Evolutionary conservation across 2,113 vertebrate species (phyloP).

Genomic region (Oreochromis aureus): DNA sequence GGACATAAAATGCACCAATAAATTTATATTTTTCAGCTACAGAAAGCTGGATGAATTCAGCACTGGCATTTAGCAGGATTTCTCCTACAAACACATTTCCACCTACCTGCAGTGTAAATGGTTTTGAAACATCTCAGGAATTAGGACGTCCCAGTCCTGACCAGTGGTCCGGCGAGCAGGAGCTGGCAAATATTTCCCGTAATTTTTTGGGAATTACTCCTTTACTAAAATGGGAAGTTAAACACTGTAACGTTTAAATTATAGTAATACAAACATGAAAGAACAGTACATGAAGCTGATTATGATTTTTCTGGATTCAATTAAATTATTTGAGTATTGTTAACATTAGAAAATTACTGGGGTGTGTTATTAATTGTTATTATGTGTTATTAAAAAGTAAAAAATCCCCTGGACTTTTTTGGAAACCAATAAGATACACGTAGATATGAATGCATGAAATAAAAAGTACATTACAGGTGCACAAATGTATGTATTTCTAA

Average conservation of each 20-base stretch:
- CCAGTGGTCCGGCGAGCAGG: fast-evolving
- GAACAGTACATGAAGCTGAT: background rate
- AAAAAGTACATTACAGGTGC: background rate
- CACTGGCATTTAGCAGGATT: too few species aligned
- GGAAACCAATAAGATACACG: background rate
- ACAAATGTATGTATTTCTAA: background rate
- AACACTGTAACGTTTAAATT: background rate
- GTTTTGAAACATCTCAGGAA: background rate
- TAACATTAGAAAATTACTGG: background rate
- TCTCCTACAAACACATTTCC: background rate
- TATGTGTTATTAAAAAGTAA: background rate
- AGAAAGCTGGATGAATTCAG: background rate
- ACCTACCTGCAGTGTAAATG: background rate
- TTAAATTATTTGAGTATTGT: background rate
- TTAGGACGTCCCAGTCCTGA: background rate
- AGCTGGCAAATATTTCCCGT: background rate
- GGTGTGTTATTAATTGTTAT: too few species aligned
- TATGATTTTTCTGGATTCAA: background rate
- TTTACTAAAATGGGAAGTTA: background rate
- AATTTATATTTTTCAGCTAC: background rate
- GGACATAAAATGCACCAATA: background rate
- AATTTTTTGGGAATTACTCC: fast-evolving
- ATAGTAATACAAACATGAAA: background rate
- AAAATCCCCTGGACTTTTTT: background rate
- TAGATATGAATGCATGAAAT: background rate